A percentile compares a stretch with the other conserved stretches of the same genome.
These are phyloP conservation scores for Paracentrotus lividus DNA, from an alignment of 53 echinoderm and acorn worm species.

Conservation along the genomic window DNA sequence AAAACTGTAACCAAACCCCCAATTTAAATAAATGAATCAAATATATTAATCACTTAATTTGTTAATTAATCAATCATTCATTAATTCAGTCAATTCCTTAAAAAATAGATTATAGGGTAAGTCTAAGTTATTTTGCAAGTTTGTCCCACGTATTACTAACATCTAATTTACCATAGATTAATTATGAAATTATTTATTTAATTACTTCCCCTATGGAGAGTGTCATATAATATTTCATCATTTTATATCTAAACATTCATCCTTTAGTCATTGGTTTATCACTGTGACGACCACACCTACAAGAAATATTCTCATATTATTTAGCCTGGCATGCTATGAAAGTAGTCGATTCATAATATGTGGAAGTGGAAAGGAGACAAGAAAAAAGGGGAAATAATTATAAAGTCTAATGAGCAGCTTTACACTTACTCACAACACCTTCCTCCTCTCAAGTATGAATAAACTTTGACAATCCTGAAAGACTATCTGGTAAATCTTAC, in stretches of 20 bases:
- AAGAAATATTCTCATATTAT: neutral
- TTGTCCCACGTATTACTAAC: too few relatives aligned
- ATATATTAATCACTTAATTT: too few relatives aligned
- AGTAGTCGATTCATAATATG: neutral
- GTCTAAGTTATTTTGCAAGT: too few relatives aligned
- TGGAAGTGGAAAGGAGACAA: neutral
- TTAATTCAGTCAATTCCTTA: too few relatives aligned
- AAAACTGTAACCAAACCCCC: too few relatives aligned
- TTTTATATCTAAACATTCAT: neutral
- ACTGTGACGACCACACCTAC: neutral
- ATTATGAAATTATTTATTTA: too few relatives aligned
- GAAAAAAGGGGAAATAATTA: neutral
- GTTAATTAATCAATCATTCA: too few relatives aligned
- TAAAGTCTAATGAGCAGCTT: neutral
- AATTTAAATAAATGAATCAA: too few relatives aligned
- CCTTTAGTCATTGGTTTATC: neutral
- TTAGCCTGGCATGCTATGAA: neutral
- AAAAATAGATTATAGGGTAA: too few relatives aligned
- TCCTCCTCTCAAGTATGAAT: neutral
- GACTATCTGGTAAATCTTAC: slow-evolving; percentile 9
- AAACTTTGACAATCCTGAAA: neutral
- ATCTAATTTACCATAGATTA: too few relatives aligned
- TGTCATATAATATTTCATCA: too few relatives aligned
- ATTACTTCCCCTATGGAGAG: too few relatives aligned
- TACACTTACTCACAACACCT: neutral